These are phyloP conservation scores for Halyomorpha halys DNA, from an alignment of 1,140 invertebrate genomes.

Conservation along the genomic window DNA sequence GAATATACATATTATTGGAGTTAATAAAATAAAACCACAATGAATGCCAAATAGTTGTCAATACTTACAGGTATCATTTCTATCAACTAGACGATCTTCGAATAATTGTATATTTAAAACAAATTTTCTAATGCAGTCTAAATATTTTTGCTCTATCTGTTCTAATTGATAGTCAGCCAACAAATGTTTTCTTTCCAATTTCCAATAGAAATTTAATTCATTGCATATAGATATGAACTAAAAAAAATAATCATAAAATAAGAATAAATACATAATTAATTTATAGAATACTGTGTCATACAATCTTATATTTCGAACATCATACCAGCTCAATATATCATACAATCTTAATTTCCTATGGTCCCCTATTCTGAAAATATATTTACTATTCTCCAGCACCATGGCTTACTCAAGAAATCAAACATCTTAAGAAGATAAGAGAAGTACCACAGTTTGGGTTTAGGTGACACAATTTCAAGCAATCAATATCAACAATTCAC, in stretches of 20 bases:
- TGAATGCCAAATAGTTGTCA: background rate
- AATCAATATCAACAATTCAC: too few species aligned
- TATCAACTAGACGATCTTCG: background rate
- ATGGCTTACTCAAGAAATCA: too few species aligned
- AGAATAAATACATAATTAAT: too few species aligned
- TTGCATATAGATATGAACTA: background rate
- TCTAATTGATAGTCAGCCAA: background rate
- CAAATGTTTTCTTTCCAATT: background rate
- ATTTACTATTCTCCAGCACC: too few species aligned
- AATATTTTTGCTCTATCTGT: background rate
- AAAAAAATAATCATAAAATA: background rate
- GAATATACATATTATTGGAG: background rate
- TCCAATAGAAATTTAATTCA: background rate
- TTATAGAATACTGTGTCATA: too few species aligned
- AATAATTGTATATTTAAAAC: background rate
- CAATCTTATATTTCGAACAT: too few species aligned
- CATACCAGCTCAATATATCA: too few species aligned
- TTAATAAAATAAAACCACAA: background rate
- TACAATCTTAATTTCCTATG: too few species aligned
- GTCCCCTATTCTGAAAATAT: too few species aligned
- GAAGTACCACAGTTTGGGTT: too few species aligned
- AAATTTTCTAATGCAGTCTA: background rate
- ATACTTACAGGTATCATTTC: slow-evolving; percentile 4
- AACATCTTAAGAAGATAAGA: too few species aligned
- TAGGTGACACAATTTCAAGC: too few species aligned